phyloP scores from a whole-genome alignment of 2,888 invertebrate genomes.

The Catocala sponsa region DNA sequence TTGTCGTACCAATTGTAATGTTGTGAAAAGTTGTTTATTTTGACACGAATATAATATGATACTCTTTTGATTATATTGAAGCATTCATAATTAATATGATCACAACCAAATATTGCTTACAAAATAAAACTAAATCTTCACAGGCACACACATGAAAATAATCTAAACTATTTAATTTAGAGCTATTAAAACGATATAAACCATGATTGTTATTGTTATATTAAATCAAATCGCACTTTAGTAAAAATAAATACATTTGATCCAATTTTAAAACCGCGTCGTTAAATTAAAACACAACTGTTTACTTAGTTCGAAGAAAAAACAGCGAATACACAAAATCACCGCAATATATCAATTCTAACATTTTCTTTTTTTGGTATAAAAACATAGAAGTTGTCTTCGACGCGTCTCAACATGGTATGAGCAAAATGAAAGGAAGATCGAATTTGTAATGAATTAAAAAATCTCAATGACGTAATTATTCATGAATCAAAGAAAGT shows the following conservation, averaged over 20 bases:
- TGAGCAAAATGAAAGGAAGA: slow-evolving; percentile 52
- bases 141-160: too few species aligned
- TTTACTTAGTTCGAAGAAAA: background rate
- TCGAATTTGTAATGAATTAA: slow-evolving; percentile 47
- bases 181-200: too few species aligned
- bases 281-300: background rate
- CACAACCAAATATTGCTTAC: too few species aligned
- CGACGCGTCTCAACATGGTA: slow-evolving; percentile 22
- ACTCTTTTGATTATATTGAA: too few species aligned
- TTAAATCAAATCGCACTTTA: too few species aligned
- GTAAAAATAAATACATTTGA: too few species aligned
- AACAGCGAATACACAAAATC: background rate
- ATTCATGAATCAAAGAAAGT: slow-evolving; percentile 66
- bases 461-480: slow-evolving; percentile 54
- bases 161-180: too few species aligned
- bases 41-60: background rate
- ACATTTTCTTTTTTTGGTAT: slow-evolving; percentile 13
- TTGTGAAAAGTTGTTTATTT: slow-evolving; percentile 1
- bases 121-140: too few species aligned
- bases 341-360: slow-evolving; percentile 5
- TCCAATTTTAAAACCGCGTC: background rate
- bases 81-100: too few species aligned
- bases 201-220: too few species aligned
- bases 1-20: slow-evolving; percentile 6
- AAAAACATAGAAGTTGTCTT: slow-evolving; percentile 12